Conservation (phyloP, 2,113 vertebrate species). For the Ptilorrhoa leucosticta region DNA sequence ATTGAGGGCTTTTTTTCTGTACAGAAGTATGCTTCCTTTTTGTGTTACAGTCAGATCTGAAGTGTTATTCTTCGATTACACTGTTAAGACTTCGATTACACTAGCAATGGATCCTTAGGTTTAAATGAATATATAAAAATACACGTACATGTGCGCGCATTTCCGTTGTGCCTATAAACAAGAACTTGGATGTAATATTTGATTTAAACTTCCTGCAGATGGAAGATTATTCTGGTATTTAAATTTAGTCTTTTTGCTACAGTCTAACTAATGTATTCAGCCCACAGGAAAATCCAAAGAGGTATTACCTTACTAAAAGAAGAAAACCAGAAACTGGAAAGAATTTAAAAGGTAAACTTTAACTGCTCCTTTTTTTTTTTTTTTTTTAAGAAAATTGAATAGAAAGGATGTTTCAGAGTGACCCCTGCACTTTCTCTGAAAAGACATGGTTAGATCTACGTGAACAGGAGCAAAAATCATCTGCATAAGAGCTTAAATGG, state of each 20-base stretch:
- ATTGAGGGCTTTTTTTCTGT: background rate
- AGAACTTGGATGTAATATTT: background rate
- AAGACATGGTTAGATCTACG: background rate
- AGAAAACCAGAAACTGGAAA: background rate
- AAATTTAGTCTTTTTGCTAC: slow-evolving; percentile 14
- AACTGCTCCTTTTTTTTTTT: background rate
- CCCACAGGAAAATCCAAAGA: slow-evolving; percentile 2
- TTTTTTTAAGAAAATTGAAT: background rate
- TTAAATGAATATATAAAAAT: background rate
- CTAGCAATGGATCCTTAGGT: background rate
- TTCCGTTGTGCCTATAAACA: background rate
- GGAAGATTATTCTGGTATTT: slow-evolving; percentile 24
- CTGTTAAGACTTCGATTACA: background rate
- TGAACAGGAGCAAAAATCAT: slow-evolving; percentile 1
- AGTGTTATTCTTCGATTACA: slow-evolving; percentile 2
- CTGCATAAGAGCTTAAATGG: background rate
- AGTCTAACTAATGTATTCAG: background rate
- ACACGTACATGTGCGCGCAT: background rate
- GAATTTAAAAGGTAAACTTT: background rate
- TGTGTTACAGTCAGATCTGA: background rate
- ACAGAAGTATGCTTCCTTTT: background rate
- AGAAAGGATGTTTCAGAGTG: background rate
- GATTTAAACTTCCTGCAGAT: background rate
- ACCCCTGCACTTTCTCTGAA: background rate
- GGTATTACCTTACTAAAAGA: background rate